These are phyloP conservation scores for Amphipoea lucens DNA, from an alignment of 2,888 invertebrate species.

Conservation along the genomic window DNA sequence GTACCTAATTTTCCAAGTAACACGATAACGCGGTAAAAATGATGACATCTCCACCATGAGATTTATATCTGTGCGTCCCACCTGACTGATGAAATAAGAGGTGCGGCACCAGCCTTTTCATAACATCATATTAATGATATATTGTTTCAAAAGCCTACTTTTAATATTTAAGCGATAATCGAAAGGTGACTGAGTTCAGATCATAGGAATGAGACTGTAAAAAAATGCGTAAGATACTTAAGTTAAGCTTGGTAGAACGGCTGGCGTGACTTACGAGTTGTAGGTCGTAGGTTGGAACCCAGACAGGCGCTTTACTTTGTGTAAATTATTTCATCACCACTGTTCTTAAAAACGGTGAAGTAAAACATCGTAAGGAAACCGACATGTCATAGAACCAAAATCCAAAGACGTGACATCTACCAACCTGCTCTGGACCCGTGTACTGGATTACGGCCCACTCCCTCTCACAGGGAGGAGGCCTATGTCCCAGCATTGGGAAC, in stretches of 20 bases:
- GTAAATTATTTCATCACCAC: too few relatives aligned
- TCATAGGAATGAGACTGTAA: conserved; percentile 1
- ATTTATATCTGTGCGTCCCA: conserved; percentile 54
- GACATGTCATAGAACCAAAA: too few relatives aligned
- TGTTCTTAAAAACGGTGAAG: too few relatives aligned
- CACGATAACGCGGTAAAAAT: conserved; percentile 44
- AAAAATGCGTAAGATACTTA: conserved; percentile 17
- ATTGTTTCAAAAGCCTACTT: conserved; percentile 48
- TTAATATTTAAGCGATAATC: conserved; percentile 48
- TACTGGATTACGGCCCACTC: too few relatives aligned
- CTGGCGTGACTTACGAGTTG: too few relatives aligned
- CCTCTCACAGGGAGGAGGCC: too few relatives aligned
- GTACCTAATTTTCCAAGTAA: conserved; percentile 48
- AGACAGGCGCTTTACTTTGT: too few relatives aligned
- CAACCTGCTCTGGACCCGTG: too few relatives aligned
- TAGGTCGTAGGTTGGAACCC: too few relatives aligned
- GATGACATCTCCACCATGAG: conserved; percentile 48
- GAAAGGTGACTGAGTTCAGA: conserved; percentile 36
- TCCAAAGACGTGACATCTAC: too few relatives aligned
- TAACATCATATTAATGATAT: conserved; percentile 56
- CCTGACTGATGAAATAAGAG: conserved; percentile 58
- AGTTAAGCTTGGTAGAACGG: not conserved
- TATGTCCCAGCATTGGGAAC: too few relatives aligned
- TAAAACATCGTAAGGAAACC: too few relatives aligned
- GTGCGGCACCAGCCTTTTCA: conserved; percentile 47